phyloP scores from a whole-genome alignment of 2,113 vertebrate species.

The Brienomyrus brachyistius region DNA sequence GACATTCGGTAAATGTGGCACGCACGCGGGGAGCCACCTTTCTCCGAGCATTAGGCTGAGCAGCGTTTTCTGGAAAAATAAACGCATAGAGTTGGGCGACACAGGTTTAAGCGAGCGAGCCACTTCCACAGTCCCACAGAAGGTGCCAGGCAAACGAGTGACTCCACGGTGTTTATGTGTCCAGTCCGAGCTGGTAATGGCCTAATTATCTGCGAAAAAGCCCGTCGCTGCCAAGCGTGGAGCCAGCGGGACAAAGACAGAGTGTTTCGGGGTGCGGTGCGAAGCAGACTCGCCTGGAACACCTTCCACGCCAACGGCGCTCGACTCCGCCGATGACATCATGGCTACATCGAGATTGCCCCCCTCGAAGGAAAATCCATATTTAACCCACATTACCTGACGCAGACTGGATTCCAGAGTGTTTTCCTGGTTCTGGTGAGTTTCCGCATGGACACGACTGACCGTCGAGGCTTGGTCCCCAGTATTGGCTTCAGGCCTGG shows the following conservation, averaged over 20 bases:
- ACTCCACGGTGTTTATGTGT: neutral
- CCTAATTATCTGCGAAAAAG: constrained; percentile 4
- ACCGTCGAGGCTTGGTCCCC: neutral
- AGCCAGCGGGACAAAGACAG: neutral
- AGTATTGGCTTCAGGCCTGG: too few relatives aligned
- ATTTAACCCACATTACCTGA: neutral
- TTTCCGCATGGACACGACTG: neutral
- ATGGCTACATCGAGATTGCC: neutral
- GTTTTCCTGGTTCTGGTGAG: neutral
- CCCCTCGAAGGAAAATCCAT: neutral
- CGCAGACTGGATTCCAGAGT: too few relatives aligned
- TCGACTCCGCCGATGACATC: neutral
- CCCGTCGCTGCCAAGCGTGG: neutral
- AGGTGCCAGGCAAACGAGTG: neutral
- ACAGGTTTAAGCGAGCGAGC: neutral
- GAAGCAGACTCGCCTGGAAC: neutral
- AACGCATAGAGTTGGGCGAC: neutral
- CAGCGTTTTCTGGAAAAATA: neutral
- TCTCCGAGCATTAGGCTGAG: neutral
- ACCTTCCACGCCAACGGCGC: neutral
- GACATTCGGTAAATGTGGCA: neutral
- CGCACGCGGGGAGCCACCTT: neutral
- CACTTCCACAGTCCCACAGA: neutral
- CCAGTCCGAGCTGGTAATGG: neutral
- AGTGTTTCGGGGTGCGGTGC: neutral